These are phyloP conservation scores for Troides oblongomaculatus DNA, from an alignment of 2,888 invertebrate species.

Conservation along the genomic window DNA sequence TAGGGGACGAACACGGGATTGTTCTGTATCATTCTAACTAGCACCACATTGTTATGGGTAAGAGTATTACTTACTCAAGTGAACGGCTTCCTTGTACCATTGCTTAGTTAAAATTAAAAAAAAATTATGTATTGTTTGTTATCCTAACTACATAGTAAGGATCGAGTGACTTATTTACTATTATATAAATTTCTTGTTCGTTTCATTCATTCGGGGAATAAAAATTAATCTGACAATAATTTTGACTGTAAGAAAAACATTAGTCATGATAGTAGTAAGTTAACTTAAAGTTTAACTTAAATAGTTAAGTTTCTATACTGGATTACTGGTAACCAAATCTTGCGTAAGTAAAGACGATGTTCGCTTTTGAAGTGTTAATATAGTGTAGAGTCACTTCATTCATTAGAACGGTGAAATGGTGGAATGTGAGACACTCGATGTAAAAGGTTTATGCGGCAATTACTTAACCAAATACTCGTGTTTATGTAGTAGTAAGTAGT, in stretches of 20 bases:
- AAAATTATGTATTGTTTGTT: too few species aligned
- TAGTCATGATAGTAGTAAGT: background rate
- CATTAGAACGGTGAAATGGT: background rate
- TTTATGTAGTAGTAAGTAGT: conserved; percentile 6
- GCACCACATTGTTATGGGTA: too few species aligned
- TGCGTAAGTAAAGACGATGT: background rate
- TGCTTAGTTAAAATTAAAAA: too few species aligned
- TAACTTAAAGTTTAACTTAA: background rate
- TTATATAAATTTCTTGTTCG: too few species aligned
- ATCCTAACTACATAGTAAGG: too few species aligned
- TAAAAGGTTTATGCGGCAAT: conserved; percentile 17
- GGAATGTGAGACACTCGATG: conserved; percentile 6
- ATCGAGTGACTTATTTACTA: too few species aligned
- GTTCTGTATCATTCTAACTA: too few species aligned
- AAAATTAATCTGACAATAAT: too few species aligned
- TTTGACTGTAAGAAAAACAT: background rate
- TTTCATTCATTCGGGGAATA: too few species aligned
- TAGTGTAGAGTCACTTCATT: conserved; percentile 2
- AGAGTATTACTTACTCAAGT: too few species aligned
- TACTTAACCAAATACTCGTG: conserved; percentile 21
- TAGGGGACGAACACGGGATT: too few species aligned
- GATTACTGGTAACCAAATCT: background rate
- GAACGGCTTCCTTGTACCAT: too few species aligned
- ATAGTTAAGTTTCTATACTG: background rate
- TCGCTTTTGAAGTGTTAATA: conserved; percentile 6